A percentile compares a stretch with the other conserved stretches of the same genome.
These are phyloP conservation scores for Cryptus viduatorius DNA, from an alignment of 2,888 invertebrate species.

Conservation along the genomic window DNA sequence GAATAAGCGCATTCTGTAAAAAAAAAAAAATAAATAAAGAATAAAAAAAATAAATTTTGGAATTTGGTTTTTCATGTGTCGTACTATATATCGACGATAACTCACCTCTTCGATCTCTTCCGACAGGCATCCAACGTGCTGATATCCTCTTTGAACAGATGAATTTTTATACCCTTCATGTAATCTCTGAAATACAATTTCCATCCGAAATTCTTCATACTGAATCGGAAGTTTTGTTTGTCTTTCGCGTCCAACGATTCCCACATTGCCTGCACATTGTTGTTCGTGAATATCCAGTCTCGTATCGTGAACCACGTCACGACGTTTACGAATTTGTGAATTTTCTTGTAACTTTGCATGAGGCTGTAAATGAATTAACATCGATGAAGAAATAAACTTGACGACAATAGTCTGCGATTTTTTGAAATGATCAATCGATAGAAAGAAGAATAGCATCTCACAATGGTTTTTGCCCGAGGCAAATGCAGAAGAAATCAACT, in stretches of 20 bases:
- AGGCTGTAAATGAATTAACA: conserved; percentile 86
- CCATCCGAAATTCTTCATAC: conserved; percentile 91
- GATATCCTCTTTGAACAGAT: conserved; percentile 92
- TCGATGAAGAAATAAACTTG: conserved; percentile 10
- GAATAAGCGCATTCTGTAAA: conserved; percentile 86
- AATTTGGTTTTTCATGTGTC: background rate
- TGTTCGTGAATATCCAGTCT: conserved; percentile 90
- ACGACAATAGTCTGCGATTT: conserved; percentile 7
- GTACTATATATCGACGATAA: background rate
- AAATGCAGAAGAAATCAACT: conserved; percentile 87
- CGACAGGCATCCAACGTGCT: conserved; percentile 88
- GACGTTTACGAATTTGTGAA: conserved; percentile 91
- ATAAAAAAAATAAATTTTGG: background rate
- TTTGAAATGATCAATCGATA: background rate
- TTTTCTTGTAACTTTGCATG: conserved; percentile 91
- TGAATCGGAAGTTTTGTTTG: conserved; percentile 89
- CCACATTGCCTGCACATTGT: conserved; percentile 88
- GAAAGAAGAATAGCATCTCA: conserved; percentile 78
- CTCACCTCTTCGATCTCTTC: conserved; percentile 87
- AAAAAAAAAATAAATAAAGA: conserved; percentile 70
- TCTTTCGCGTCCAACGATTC: conserved; percentile 85
- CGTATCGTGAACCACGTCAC: conserved; percentile 89
- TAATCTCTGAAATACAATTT: conserved; percentile 89
- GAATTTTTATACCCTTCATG: conserved; percentile 90
- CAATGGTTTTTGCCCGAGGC: conserved; percentile 90